These are phyloP conservation scores for Drosophila mayaguana DNA, from an alignment of 2,888 invertebrate species.

Conservation along the genomic window DNA sequence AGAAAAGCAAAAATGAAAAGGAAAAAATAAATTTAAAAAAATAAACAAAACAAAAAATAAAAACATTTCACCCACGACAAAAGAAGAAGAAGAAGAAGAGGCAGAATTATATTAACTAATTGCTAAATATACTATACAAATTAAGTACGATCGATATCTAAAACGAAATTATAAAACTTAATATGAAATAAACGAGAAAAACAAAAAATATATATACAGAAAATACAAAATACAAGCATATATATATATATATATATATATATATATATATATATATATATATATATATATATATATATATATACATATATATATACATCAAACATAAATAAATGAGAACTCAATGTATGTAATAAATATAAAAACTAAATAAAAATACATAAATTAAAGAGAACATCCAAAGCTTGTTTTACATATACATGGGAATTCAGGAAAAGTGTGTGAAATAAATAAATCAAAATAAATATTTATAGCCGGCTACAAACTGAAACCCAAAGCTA, in stretches of 20 bases:
- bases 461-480: no score
- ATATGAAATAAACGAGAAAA: constrained; percentile 30
- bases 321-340: constrained; percentile 58
- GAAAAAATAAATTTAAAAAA: constrained; percentile 63
- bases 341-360: constrained; percentile 82
- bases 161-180: constrained; percentile 72
- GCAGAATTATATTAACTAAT: constrained; percentile 73
- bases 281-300: no score
- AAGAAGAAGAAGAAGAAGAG: constrained; percentile 2
- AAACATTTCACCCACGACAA: constrained; percentile 78
- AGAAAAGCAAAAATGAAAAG: constrained; percentile 17
- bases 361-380: constrained; percentile 76
- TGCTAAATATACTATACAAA: constrained; percentile 66
- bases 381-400: constrained; percentile 55
- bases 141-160: constrained; percentile 78
- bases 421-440: no score
- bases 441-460: no score
- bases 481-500: no score
- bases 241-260: constrained; percentile 9
- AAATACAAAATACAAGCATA: constrained; percentile 45
- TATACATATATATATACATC: constrained; percentile 29
- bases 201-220: constrained; percentile 18
- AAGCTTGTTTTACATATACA: neutral
- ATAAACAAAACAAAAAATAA: constrained; percentile 57
- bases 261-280: neutral